phyloP scores from a whole-genome alignment of 1,140 invertebrate species.

The Brachionus sp. region DNA sequence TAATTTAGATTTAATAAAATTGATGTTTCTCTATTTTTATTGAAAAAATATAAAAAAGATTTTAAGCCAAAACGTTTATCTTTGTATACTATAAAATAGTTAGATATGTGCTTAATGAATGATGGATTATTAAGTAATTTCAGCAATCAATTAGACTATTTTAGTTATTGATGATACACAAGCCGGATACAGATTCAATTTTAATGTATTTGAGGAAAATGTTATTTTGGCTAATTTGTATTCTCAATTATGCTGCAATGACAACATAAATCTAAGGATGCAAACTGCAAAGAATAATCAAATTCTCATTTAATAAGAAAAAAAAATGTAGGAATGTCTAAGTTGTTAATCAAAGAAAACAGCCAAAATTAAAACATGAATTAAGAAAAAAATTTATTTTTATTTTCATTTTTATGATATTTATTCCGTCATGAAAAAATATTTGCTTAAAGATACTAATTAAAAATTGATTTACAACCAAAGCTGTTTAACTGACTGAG shows the following conservation, averaged over 20 bases:
- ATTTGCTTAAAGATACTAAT: neutral
- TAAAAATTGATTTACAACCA: neutral
- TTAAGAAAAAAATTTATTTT: neutral
- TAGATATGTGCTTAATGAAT: neutral
- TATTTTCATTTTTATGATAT: neutral
- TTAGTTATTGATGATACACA: neutral
- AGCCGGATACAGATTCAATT: neutral
- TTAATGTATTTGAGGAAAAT: neutral
- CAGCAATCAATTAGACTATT: neutral
- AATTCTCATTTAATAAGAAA: neutral
- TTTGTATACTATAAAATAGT: neutral
- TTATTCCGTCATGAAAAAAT: neutral
- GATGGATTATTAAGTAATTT: neutral
- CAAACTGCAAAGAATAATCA: neutral
- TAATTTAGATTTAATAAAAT: neutral
- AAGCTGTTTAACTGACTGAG: neutral
- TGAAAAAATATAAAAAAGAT: neutral
- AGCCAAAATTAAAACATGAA: neutral
- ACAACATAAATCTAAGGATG: neutral
- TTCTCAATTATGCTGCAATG: neutral
- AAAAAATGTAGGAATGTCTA: neutral
- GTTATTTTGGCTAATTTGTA: neutral
- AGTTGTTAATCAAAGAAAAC: neutral
- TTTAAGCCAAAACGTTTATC: neutral
- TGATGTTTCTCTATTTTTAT: neutral